phyloP scores from a whole-genome alignment of 2,888 invertebrate genomes.

The Xestia ashworthii region DNA sequence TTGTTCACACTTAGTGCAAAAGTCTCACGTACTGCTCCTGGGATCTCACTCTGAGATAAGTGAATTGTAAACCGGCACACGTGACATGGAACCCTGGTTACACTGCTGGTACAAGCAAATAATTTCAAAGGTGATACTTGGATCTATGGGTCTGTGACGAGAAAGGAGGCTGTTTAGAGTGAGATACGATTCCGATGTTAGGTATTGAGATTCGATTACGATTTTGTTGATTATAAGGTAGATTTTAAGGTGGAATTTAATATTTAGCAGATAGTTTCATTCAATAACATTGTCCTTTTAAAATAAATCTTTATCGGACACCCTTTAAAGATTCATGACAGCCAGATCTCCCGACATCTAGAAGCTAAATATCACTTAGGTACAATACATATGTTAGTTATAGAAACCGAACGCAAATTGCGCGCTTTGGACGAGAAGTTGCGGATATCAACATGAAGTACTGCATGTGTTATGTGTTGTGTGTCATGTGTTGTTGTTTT shows the following conservation, averaged over 20 bases:
- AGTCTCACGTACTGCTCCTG: slow-evolving; percentile 77
- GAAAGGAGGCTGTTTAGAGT: neutral
- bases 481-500: no score
- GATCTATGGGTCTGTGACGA: neutral
- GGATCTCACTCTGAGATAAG: slow-evolving; percentile 77
- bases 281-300: neutral
- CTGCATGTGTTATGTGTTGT: no score
- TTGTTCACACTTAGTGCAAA: slow-evolving; percentile 72
- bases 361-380: neutral
- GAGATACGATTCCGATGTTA: neutral
- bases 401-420: neutral
- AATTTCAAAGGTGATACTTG: slow-evolving; percentile 21
- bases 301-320: no score
- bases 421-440: neutral
- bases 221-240: neutral
- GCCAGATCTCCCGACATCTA: neutral
- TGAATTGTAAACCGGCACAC: slow-evolving; percentile 81
- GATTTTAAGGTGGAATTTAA: neutral
- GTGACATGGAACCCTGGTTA: slow-evolving; percentile 67
- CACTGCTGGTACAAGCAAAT: slow-evolving; percentile 48
- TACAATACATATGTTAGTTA: neutral
- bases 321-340: neutral
- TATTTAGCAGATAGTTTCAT: neutral
- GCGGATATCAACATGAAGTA: neutral
- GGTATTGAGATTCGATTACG: no score